Evolutionary conservation across 2,888 invertebrate species (phyloP).

Genomic region (Ernsta delagoae): DNA sequence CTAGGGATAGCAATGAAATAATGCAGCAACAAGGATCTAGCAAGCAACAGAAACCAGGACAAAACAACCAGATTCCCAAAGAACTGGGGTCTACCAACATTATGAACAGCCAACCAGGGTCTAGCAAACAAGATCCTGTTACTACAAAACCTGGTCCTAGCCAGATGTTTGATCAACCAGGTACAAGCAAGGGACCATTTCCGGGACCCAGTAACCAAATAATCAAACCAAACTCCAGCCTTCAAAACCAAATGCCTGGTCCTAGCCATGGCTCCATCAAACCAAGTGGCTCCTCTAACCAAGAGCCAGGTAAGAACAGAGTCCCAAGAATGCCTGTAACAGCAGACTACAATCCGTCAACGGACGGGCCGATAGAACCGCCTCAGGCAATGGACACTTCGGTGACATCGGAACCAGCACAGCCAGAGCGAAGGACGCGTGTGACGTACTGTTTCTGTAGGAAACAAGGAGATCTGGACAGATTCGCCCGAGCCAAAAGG

Average conservation of each 20-base stretch:
- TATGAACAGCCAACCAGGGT: neutral
- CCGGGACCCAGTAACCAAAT: no score
- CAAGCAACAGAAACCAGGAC: neutral
- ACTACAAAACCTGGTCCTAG: neutral
- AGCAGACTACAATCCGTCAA: neutral
- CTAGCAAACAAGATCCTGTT: neutral
- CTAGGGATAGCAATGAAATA: neutral
- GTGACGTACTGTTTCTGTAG: neutral
- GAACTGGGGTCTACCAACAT: neutral
- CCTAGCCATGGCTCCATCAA: no score
- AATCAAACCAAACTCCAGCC: no score
- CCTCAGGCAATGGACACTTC: neutral
- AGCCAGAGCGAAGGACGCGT: neutral
- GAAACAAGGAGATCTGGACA: neutral
- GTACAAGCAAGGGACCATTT: no score
- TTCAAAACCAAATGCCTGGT: no score
- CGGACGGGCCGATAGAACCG: neutral
- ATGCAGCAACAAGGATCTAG: no score
- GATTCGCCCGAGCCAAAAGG: neutral
- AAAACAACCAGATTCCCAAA: neutral
- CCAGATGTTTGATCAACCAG: no score
- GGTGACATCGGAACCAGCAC: neutral
- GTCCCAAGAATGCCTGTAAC: neutral
- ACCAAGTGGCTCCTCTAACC: no score
- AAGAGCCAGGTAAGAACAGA: neutral